A percentile compares a stretch with the other conserved stretches of the same genome.
Conservation (phyloP, 2,113 vertebrate genomes). For the Halcyon malimbica region DNA sequence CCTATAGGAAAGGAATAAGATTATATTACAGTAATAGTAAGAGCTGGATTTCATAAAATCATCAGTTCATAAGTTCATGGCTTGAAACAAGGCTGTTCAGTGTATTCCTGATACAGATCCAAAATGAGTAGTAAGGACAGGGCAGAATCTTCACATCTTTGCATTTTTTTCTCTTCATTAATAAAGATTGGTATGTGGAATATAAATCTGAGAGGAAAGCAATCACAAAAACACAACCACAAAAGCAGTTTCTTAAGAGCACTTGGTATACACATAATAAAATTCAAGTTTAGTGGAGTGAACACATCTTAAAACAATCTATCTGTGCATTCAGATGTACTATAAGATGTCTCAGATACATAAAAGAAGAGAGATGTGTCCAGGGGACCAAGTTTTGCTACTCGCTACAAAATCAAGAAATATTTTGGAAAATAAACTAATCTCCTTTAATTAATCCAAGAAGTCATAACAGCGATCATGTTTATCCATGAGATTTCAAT, state of each 20-base stretch:
- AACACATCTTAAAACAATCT: slow-evolving; percentile 1
- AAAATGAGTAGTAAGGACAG: slow-evolving; percentile 3
- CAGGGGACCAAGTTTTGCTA: not conserved
- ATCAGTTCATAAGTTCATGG: slow-evolving; percentile 62
- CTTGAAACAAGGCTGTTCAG: slow-evolving; percentile 47
- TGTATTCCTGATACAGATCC: not conserved
- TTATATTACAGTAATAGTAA: slow-evolving; percentile 54
- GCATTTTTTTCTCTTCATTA: slow-evolving; percentile 16
- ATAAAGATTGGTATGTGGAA: slow-evolving; percentile 8
- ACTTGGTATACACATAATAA: slow-evolving; percentile 38
- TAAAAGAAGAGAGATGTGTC: not conserved
- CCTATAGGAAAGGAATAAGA: slow-evolving; percentile 14
- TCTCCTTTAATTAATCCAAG: not conserved
- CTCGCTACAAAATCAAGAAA: not conserved
- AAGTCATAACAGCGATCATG: not conserved
- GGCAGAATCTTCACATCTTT: not conserved
- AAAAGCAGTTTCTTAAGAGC: slow-evolving; percentile 9
- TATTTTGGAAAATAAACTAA: not conserved
- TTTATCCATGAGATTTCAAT: not conserved
- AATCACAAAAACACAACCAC: slow-evolving; percentile 4
- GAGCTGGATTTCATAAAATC: slow-evolving; percentile 61
- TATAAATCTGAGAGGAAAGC: slow-evolving; percentile 5
- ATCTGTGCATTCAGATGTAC: not conserved
- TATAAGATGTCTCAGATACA: not conserved
- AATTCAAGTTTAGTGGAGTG: not conserved